Percentiles rank a stretch among this genome's conserved stretches.
phyloP scores from a whole-genome alignment of 2,888 invertebrate genomes.

The Priocnemis perturbator region DNA sequence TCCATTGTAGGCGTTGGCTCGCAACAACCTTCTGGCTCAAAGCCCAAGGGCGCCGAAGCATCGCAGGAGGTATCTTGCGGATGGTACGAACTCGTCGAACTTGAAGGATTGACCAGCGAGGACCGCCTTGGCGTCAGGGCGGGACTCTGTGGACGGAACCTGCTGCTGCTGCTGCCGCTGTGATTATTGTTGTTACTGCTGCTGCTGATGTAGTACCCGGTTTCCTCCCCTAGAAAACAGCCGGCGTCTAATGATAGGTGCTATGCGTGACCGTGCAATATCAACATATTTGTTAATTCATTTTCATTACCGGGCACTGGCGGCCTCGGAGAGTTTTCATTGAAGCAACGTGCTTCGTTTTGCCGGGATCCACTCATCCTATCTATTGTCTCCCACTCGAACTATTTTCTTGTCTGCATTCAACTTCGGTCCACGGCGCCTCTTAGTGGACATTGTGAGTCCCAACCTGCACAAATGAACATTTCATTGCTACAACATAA shows the following conservation, averaged over 20 bases:
- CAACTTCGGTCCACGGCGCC: conserved; percentile 71
- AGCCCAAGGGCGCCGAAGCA: conserved; percentile 77
- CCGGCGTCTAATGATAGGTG: not conserved
- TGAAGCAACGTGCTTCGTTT: conserved; percentile 73
- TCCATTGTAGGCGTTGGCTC: conserved; percentile 73
- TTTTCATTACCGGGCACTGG: conserved; percentile 84
- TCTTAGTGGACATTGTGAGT: conserved; percentile 75
- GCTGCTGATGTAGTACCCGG: conserved; percentile 64
- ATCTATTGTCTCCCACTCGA: conserved; percentile 72
- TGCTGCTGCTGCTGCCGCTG: conserved; percentile 36
- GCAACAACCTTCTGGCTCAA: conserved; percentile 79
- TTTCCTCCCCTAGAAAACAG: conserved; percentile 69
- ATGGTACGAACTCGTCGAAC: conserved; percentile 32
- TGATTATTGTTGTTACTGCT: too few species aligned
- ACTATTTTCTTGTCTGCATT: conserved; percentile 71
- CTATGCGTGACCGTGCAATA: too few species aligned
- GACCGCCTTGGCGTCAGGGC: conserved; percentile 75
- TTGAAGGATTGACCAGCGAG: conserved; percentile 67
- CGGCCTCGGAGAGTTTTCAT: conserved; percentile 87
- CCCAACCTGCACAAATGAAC: conserved; percentile 66
- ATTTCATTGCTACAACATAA: not conserved
- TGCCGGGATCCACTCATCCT: conserved; percentile 74
- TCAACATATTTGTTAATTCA: too few species aligned
- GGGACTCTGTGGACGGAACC: conserved; percentile 72
- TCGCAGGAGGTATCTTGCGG: conserved; percentile 60